phyloP scores from a whole-genome alignment of 2,113 vertebrate species.

The Girardinichthys multiradiatus region DNA sequence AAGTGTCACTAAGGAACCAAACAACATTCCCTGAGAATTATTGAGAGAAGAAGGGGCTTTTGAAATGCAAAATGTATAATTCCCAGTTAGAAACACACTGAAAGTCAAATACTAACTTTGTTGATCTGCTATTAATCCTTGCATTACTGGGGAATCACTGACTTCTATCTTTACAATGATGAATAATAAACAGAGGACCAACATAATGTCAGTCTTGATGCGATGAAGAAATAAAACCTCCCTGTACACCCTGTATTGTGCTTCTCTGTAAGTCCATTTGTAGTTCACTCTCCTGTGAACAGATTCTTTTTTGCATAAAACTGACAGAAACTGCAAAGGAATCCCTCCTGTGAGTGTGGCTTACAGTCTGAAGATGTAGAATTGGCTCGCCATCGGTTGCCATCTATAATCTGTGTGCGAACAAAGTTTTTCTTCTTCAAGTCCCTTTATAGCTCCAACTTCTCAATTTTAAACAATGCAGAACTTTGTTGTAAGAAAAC shows the following conservation, averaged over 20 bases:
- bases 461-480: conserved; percentile 19
- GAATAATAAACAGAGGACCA: conserved; percentile 33
- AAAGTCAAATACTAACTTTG: conserved; percentile 54
- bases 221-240: conserved; percentile 10
- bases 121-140: conserved; percentile 61
- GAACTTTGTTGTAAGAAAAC: conserved; percentile 36
- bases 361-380: conserved; percentile 35
- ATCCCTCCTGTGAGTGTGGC: conserved; percentile 20
- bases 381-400: conserved; percentile 20
- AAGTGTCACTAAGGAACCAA: conserved; percentile 37
- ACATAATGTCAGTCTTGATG: conserved; percentile 3
- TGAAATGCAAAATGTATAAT: conserved; percentile 72
- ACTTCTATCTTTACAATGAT: conserved; percentile 53
- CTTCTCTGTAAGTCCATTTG: conserved; percentile 29
- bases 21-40: conserved; percentile 54
- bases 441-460: conserved; percentile 28
- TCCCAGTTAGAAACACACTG: conserved; percentile 54
- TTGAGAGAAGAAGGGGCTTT: conserved; percentile 48
- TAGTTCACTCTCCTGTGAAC: conserved; percentile 16
- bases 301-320: conserved; percentile 32
- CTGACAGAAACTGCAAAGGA: conserved; percentile 38
- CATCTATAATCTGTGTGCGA: conserved; percentile 34
- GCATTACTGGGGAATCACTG: conserved; percentile 38
- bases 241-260: conserved; percentile 5
- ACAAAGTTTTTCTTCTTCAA: conserved; percentile 35